phyloP scores from a whole-genome alignment of 2,113 vertebrate genomes.

The Emberiza fucata region DNA sequence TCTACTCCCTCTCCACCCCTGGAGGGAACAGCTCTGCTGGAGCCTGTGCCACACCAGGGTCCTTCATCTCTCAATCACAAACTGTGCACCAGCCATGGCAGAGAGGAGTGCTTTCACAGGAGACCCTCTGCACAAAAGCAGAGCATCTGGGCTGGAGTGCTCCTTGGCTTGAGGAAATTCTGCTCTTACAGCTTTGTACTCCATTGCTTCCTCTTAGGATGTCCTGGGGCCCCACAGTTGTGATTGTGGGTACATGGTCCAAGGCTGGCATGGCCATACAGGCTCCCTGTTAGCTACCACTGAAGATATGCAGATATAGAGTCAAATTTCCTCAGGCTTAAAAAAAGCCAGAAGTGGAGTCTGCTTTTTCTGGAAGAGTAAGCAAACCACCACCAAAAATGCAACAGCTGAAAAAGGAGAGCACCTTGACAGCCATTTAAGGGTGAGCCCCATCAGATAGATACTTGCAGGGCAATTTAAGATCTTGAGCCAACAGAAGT shows the following conservation, averaged over 20 bases:
- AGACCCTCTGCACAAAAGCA: neutral
- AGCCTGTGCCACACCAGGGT: fast-evolving
- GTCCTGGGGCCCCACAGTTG: fast-evolving
- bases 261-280: neutral
- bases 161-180: neutral
- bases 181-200: neutral
- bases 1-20: neutral
- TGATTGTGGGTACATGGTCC: fast-evolving
- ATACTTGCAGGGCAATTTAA: neutral
- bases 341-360: neutral
- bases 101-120: neutral
- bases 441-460: neutral
- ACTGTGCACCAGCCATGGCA: neutral
- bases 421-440: fast-evolving
- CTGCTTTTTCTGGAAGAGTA: neutral
- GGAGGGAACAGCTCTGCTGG: neutral
- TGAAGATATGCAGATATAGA: fast-evolving
- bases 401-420: neutral
- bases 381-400: neutral
- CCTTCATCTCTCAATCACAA: neutral
- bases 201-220: neutral
- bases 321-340: neutral
- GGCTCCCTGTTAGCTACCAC: neutral
- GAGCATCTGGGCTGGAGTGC: neutral
- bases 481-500: neutral